A percentile compares a stretch with the other conserved stretches of the same genome.
Evolutionary conservation across 1,140 invertebrate species (phyloP).

Genomic region (Drosophila micromelanica): DNA sequence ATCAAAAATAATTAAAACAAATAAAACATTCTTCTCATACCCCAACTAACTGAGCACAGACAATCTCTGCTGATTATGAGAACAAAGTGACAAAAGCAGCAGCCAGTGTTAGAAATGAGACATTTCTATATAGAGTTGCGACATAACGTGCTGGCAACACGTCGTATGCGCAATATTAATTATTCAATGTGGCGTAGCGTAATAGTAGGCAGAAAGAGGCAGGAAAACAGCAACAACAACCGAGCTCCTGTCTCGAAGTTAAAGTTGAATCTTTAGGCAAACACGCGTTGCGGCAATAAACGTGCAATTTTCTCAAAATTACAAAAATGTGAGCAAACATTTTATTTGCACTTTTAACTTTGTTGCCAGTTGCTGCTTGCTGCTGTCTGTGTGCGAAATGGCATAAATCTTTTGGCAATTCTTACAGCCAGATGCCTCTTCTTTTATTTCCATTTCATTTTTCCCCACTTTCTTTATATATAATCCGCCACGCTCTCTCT

Average conservation of each 20-base stretch:
- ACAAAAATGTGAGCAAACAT: slow-evolving; percentile 81
- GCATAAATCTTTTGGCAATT: slow-evolving; percentile 76
- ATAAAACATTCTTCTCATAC: too few relatives aligned
- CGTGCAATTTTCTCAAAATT: slow-evolving; percentile 74
- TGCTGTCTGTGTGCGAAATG: slow-evolving; percentile 12
- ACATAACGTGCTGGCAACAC: slow-evolving; percentile 56
- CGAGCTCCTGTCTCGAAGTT: slow-evolving; percentile 37
- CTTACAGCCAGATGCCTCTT: slow-evolving; percentile 34
- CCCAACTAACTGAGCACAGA: slow-evolving; percentile 20
- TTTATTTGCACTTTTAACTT: slow-evolving; percentile 75
- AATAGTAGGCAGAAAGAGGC: slow-evolving; percentile 7
- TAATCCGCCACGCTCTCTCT: background rate
- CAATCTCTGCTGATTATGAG: slow-evolving; percentile 56
- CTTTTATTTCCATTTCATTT: slow-evolving; percentile 59
- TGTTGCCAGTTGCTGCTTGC: slow-evolving; percentile 41
- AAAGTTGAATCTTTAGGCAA: slow-evolving; percentile 52
- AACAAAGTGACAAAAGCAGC: slow-evolving; percentile 52
- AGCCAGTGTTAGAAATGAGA: slow-evolving; percentile 21
- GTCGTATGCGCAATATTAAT: slow-evolving; percentile 80
- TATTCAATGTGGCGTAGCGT: slow-evolving; percentile 53
- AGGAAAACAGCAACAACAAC: slow-evolving; percentile 10
- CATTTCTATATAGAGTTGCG: slow-evolving; percentile 39
- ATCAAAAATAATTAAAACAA: too few relatives aligned
- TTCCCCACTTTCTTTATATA: slow-evolving; percentile 14
- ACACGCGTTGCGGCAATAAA: slow-evolving; percentile 64